Conservation (phyloP, 2,797 vertebrate species). For the Leptatherina wallacei region DNA sequence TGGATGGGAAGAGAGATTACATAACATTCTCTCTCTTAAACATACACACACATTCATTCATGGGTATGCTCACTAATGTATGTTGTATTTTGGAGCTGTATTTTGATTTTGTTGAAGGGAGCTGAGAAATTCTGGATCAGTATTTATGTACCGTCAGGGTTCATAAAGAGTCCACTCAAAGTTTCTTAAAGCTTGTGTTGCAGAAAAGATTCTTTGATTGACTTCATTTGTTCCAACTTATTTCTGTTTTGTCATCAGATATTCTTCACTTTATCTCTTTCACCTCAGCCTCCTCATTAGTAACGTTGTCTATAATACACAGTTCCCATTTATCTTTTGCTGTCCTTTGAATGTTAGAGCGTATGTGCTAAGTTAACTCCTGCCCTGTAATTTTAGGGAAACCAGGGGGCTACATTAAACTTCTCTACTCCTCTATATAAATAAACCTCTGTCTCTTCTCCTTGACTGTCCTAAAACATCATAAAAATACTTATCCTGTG, state of each 20-base stretch:
- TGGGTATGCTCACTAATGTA: conserved; percentile 27
- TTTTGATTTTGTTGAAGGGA: conserved; percentile 24
- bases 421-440: conserved; percentile 16
- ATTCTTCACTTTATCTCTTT: conserved; percentile 26
- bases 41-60: conserved; percentile 2
- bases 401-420: conserved; percentile 24
- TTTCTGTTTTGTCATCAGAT: conserved; percentile 27
- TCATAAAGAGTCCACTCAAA: conserved; percentile 20
- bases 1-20: conserved; percentile 7
- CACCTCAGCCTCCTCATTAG: conserved; percentile 23
- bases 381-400: conserved; percentile 36
- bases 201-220: conserved; percentile 38
- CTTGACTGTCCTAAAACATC: conserved; percentile 40
- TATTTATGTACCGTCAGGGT: conserved; percentile 38
- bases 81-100: conserved; percentile 51
- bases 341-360: conserved; percentile 45
- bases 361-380: conserved; percentile 42
- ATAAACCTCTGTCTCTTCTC: conserved; percentile 28
- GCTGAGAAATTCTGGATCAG: conserved; percentile 7
- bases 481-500: conserved; percentile 47
- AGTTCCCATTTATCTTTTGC: conserved; percentile 6
- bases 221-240: conserved; percentile 54
- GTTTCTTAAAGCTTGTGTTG: conserved; percentile 53
- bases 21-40: conserved; percentile 1
- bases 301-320: conserved; percentile 33